Conservation (phyloP, 2,797 vertebrate species). For the Coilia nasus region DNA sequence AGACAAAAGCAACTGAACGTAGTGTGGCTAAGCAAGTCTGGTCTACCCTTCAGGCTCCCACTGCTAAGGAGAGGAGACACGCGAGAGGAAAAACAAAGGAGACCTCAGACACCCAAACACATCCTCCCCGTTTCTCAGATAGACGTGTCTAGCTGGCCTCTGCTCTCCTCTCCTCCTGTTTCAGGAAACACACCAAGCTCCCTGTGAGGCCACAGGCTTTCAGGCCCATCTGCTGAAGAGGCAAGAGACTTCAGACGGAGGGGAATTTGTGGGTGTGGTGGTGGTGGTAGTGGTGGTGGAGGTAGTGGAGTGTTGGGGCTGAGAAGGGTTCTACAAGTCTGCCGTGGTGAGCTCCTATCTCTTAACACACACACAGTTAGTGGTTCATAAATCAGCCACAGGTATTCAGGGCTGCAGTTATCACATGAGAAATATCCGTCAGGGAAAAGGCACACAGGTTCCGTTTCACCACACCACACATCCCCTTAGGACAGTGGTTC, state of each 20-base stretch:
- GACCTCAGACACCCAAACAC: conserved; percentile 27
- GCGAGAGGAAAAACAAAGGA: conserved; percentile 27
- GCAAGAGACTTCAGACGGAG: not conserved
- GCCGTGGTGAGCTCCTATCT: too few species aligned
- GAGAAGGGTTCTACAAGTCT: too few species aligned
- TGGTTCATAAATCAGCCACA: conserved; percentile 39
- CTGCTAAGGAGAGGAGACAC: not conserved
- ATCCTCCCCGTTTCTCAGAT: not conserved
- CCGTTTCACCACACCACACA: conserved; percentile 26
- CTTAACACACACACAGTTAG: conserved; percentile 31
- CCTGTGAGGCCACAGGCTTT: conserved; percentile 18
- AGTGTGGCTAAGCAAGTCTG: not conserved
- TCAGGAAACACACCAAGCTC: conserved; percentile 19
- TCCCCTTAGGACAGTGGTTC: not conserved
- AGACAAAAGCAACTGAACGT: not conserved
- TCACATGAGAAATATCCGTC: conserved; percentile 51
- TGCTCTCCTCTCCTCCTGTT: not conserved
- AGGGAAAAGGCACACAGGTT: conserved; percentile 28
- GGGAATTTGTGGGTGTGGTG: not conserved
- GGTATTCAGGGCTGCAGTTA: conserved; percentile 43
- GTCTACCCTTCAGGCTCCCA: not conserved
- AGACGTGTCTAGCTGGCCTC: not conserved
- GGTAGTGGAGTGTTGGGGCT: not conserved
- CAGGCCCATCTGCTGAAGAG: not conserved
- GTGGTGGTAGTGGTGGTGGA: not conserved